phyloP scores from a whole-genome alignment of 1,140 invertebrate genomes.

The Frieseomelitta varia region DNA sequence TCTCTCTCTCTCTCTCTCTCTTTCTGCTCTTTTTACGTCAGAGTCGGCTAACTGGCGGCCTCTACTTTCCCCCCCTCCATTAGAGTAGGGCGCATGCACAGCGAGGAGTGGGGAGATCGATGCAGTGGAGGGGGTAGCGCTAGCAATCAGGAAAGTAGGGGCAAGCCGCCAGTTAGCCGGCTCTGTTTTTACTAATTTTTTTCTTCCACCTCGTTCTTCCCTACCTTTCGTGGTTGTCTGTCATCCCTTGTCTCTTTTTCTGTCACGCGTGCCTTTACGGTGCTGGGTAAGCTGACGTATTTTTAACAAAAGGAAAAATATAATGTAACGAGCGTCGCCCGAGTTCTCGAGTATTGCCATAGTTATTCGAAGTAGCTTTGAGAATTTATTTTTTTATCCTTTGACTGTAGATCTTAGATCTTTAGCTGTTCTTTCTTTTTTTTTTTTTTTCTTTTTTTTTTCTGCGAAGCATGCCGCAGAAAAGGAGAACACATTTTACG shows the following conservation, averaged over 20 bases:
- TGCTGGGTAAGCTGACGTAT: constrained; percentile 54
- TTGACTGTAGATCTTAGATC: background rate
- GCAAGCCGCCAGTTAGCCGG: too few relatives aligned
- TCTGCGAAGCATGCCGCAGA: too few relatives aligned
- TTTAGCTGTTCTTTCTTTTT: background rate
- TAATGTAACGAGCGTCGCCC: background rate
- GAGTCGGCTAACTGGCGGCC: too few relatives aligned
- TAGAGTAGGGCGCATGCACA: too few relatives aligned
- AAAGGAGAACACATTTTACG: background rate
- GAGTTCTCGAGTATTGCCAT: constrained; percentile 27
- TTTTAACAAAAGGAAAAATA: background rate
- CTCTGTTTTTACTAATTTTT: background rate
- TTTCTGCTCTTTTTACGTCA: background rate
- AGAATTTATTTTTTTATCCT: background rate
- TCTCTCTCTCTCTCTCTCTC: background rate
- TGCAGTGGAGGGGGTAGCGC: too few relatives aligned
- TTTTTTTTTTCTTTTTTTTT: background rate
- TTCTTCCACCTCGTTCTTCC: background rate
- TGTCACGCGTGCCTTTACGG: constrained; percentile 30
- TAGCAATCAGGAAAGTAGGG: too few relatives aligned
- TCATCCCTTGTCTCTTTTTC: background rate
- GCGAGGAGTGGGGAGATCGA: too few relatives aligned
- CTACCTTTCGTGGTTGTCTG: too few relatives aligned
- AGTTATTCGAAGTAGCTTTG: constrained; percentile 35
- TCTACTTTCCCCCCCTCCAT: too few relatives aligned